Percentiles rank a stretch among this genome's conserved stretches.
Conservation (phyloP, 2,113 vertebrate genomes). For the Donacobius atricapilla region DNA sequence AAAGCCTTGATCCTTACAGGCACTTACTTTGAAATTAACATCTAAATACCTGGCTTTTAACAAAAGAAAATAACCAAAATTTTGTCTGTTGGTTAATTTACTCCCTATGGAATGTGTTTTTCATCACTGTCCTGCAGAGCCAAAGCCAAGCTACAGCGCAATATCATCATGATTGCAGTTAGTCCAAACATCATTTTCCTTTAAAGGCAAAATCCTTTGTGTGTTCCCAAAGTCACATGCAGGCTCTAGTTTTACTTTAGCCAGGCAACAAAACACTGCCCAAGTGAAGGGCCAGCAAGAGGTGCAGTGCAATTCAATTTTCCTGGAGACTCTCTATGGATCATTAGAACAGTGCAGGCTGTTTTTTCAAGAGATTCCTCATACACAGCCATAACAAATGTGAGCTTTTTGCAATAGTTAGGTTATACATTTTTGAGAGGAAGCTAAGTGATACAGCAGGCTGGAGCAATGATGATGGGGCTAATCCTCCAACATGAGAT, state of each 20-base stretch:
- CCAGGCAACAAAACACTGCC: not conserved
- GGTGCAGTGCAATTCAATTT: not conserved
- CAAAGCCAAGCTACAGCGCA: not conserved
- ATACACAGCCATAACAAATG: not conserved
- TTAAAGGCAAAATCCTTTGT: not conserved
- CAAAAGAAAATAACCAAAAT: not conserved
- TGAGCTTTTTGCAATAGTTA: not conserved
- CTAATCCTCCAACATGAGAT: rapidly evolving
- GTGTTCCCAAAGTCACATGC: rapidly evolving
- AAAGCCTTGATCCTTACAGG: not conserved
- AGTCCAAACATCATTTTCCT: not conserved
- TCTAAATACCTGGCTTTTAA: not conserved
- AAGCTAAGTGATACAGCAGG: not conserved
- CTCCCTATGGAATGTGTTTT: not conserved
- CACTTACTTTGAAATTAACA: not conserved
- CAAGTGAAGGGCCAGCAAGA: not conserved
- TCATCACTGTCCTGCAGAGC: not conserved
- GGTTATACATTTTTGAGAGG: not conserved
- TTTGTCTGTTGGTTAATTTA: not conserved
- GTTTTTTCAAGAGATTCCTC: not conserved
- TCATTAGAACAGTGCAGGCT: not conserved
- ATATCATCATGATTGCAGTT: not conserved
- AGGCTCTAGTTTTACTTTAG: not conserved
- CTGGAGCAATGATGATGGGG: not conserved
- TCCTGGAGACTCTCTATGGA: not conserved